Evolutionary conservation across 1,140 invertebrate species (phyloP).

Genomic region (Drosophila eugracilis): DNA sequence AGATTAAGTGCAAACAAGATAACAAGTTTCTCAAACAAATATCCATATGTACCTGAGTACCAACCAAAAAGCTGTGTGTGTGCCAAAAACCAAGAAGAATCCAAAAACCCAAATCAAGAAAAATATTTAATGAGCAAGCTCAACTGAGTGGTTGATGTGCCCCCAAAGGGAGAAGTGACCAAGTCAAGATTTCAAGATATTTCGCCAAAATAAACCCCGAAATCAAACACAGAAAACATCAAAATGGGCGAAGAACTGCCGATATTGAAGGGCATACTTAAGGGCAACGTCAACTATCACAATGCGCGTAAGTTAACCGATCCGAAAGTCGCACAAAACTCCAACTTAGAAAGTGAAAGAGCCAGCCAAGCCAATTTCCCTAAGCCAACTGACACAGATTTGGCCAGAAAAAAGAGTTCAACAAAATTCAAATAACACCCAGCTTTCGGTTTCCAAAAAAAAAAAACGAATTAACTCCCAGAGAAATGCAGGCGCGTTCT

Average conservation of each 20-base stretch:
- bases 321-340: conserved; percentile 12
- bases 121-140: conserved; percentile 36
- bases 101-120: background rate
- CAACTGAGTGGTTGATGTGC: conserved; percentile 44
- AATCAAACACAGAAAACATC: conserved; percentile 35
- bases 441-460: conserved; percentile 66
- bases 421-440: conserved; percentile 31
- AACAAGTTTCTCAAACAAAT: conserved; percentile 18
- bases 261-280: conserved; percentile 94
- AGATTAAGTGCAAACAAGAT: conserved; percentile 44
- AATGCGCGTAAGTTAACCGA: conserved; percentile 93
- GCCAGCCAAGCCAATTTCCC: conserved; percentile 16
- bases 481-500: conserved; percentile 23
- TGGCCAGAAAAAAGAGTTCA: conserved; percentile 6
- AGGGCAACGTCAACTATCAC: conserved; percentile 94
- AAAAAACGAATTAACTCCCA: background rate
- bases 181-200: conserved; percentile 34
- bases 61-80: conserved; percentile 45
- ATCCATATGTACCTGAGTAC: conserved; percentile 41
- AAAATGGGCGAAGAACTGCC: conserved; percentile 93
- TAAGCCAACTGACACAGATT: conserved; percentile 45
- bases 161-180: conserved; percentile 38
- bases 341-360: conserved; percentile 32
- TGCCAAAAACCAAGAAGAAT: conserved; percentile 33
- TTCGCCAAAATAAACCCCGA: conserved; percentile 11